Evolutionary conservation across 2,113 vertebrate species (phyloP).

Genomic region (Gallinago undulata): DNA sequence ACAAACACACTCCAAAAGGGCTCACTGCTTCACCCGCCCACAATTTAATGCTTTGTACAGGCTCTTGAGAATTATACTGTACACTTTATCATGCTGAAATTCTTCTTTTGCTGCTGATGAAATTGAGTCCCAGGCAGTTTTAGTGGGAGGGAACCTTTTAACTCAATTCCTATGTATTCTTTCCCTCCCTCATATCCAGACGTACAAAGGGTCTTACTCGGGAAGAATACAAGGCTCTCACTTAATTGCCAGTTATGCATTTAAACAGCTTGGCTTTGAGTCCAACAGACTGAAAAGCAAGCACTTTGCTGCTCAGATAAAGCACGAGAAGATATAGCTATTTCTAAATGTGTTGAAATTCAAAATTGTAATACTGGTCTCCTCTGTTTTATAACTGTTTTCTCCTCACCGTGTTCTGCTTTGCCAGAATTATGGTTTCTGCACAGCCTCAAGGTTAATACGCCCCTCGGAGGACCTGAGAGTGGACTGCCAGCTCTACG

Average conservation of each 20-base stretch:
- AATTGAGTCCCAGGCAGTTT: not conserved
- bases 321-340: not conserved
- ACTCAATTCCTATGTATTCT: not conserved
- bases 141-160: not conserved
- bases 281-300: not conserved
- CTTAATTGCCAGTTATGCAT: not conserved
- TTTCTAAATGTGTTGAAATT: not conserved
- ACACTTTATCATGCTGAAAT: not conserved
- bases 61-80: not conserved
- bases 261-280: not conserved
- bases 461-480: not conserved
- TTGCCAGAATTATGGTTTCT: conserved; percentile 77
- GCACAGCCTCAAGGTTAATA: conserved; percentile 20
- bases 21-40: not conserved
- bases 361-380: not conserved
- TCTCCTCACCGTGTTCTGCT: not conserved
- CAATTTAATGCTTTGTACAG: not conserved
- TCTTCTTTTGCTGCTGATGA: not conserved
- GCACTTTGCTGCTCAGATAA: not conserved
- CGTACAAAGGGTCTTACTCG: not conserved
- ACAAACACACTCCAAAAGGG: not conserved
- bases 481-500: conserved; percentile 64
- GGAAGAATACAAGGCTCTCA: not conserved
- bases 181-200: not conserved
- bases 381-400: not conserved